Conservation (phyloP, 92 coral and sea anemone genomes). For the Siderastrea radians region DNA sequence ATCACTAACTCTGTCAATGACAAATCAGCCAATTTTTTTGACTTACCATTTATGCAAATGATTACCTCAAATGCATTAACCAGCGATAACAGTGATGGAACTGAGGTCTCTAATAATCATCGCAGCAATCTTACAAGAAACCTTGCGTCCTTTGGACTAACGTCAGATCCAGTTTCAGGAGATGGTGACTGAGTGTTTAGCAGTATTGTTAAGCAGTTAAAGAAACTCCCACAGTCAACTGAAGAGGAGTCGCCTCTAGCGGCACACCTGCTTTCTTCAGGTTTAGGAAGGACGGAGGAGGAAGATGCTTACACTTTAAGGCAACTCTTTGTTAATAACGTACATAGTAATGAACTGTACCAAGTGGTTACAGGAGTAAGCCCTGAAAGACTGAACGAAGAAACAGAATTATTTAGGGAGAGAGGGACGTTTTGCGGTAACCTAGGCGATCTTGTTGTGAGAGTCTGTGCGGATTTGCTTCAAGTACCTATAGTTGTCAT, state of each 20-base stretch:
- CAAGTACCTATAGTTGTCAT: slow-evolving; percentile 6
- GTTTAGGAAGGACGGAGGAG: neutral
- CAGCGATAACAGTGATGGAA: neutral
- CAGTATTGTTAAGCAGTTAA: slow-evolving; percentile 51
- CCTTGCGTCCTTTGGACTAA: slow-evolving; percentile 31
- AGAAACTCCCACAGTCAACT: neutral
- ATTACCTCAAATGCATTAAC: neutral
- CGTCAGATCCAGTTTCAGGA: slow-evolving; percentile 35
- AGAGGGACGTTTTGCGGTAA: slow-evolving; percentile 34
- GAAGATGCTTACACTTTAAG: slow-evolving; percentile 43
- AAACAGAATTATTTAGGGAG: slow-evolving; percentile 39
- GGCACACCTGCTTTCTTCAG: neutral
- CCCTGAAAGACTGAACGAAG: slow-evolving; percentile 5
- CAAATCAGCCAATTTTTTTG: slow-evolving; percentile 12
- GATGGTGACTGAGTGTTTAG: slow-evolving; percentile 68
- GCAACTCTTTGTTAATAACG: slow-evolving; percentile 41
- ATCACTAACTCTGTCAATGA: neutral
- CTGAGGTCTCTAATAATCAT: neutral
- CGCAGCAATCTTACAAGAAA: slow-evolving; percentile 10
- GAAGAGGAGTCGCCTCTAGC: neutral
- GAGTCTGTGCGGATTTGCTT: slow-evolving; percentile 31
- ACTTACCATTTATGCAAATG: slow-evolving; percentile 9
- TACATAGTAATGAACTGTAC: slow-evolving; percentile 24
- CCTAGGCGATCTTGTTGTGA: slow-evolving; percentile 44
- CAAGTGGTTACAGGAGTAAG: neutral